Evolutionary conservation across 1,140 invertebrate species (phyloP).

Genomic region (Penaeus japonicus): DNA sequence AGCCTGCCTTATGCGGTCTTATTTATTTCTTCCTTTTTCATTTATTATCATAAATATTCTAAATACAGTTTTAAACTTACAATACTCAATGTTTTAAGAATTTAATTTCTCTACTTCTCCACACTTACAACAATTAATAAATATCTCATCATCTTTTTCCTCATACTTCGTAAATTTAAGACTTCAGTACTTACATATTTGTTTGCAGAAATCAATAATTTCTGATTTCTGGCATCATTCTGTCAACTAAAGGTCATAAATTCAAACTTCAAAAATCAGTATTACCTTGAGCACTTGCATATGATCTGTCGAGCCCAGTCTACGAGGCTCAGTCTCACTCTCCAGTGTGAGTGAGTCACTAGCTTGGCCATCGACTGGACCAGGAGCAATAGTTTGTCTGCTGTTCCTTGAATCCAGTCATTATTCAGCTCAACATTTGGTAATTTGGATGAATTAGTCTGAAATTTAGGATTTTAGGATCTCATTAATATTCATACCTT

Average conservation of each 20-base stretch:
- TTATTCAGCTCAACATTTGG: not conserved
- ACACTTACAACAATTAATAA: slow-evolving; percentile 8
- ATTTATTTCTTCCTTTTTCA: too few species aligned
- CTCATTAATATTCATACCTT: too few species aligned
- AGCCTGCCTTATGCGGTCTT: too few species aligned
- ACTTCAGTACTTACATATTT: not conserved
- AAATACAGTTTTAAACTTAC: too few species aligned
- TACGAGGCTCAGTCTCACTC: slow-evolving; percentile 8
- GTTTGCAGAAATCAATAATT: too few species aligned
- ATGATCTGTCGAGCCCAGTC: slow-evolving; percentile 12
- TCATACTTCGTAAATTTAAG: not conserved
- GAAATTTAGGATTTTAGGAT: too few species aligned
- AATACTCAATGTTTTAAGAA: too few species aligned
- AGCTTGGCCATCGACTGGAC: slow-evolving; percentile 11
- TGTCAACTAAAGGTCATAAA: too few species aligned
- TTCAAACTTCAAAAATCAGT: not conserved
- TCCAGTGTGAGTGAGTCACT: slow-evolving; percentile 12
- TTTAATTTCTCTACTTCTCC: too few species aligned
- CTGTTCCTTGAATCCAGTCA: not conserved
- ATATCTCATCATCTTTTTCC: slow-evolving; percentile 20
- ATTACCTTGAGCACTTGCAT: slow-evolving; percentile 1
- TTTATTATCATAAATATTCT: too few species aligned
- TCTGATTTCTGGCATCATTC: too few species aligned
- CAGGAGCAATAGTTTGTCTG: not conserved
- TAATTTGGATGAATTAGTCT: not conserved